Evolutionary conservation across 92 coral and sea anemone genomes (phyloP).

Genomic region (Heliopora coerulea): DNA sequence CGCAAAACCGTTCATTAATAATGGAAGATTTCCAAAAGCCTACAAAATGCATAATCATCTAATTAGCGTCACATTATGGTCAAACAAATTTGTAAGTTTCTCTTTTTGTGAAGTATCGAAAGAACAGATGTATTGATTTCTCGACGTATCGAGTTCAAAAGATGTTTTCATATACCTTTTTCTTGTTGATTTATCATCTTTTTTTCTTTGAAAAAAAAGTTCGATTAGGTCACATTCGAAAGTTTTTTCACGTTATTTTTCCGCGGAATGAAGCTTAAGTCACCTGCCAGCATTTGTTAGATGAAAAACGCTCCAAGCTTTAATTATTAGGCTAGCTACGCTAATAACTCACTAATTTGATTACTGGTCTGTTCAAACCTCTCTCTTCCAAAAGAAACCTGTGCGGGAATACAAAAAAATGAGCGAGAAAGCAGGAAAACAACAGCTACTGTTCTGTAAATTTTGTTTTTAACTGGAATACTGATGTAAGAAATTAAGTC

Average conservation of each 20-base stretch:
- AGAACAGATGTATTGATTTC: conserved; percentile 35
- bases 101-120: conserved; percentile 33
- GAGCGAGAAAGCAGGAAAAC: background rate
- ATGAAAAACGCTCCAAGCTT: conserved; percentile 26
- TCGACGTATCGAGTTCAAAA: conserved; percentile 29
- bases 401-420: background rate
- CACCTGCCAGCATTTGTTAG: conserved; percentile 39
- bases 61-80: conserved; percentile 41
- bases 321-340: conserved; percentile 41
- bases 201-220: background rate
- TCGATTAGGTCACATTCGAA: background rate
- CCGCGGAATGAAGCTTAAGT: conserved; percentile 5
- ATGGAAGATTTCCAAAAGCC: conserved; percentile 89
- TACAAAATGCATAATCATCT: conserved; percentile 64
- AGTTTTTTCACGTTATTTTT: background rate
- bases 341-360: conserved; percentile 44
- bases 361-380: conserved; percentile 10
- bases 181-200: background rate
- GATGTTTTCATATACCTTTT: background rate
- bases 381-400: conserved; percentile 6
- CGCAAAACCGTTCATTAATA: conserved; percentile 93
- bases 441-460: background rate
- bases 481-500: conserved; percentile 8
- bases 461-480: background rate
- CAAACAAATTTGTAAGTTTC: conserved; percentile 40